These are phyloP conservation scores for Caiman crocodilus DNA, from an alignment of 2,797 vertebrate genomes.

Conservation along the genomic window DNA sequence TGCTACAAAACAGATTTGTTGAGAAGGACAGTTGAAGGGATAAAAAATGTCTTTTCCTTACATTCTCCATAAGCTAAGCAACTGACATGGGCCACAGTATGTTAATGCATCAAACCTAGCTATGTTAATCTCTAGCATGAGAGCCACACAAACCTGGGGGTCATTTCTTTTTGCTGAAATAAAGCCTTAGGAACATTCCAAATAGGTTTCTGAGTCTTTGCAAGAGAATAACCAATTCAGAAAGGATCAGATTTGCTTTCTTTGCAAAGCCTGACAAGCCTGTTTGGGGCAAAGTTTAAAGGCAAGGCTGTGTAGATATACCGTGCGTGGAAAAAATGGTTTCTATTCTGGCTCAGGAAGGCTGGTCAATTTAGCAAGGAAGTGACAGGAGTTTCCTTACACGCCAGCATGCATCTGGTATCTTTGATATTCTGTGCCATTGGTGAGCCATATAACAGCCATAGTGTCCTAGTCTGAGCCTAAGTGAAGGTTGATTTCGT, in stretches of 20 bases:
- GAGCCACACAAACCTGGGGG: slow-evolving; percentile 9
- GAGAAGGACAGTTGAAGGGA: slow-evolving; percentile 20
- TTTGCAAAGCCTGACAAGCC: background rate
- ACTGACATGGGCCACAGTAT: background rate
- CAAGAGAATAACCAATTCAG: slow-evolving; percentile 21
- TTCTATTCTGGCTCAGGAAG: background rate
- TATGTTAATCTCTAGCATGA: slow-evolving; percentile 45
- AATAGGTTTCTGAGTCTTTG: slow-evolving; percentile 1
- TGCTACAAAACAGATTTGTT: background rate
- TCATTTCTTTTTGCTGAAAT: background rate
- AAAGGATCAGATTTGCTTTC: slow-evolving; percentile 18
- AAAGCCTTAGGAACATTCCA: slow-evolving; percentile 5
- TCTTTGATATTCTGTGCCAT: background rate
- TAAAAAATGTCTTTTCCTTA: slow-evolving; percentile 31
- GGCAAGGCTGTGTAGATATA: fast-evolving
- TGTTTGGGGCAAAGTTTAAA: background rate
- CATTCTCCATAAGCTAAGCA: slow-evolving; percentile 13
- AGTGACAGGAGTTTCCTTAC: too few relatives aligned
- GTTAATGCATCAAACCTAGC: slow-evolving; percentile 31
- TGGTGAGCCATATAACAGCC: background rate
- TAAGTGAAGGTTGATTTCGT: background rate
- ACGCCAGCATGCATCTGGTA: background rate
- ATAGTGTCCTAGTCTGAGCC: background rate
- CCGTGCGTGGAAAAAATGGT: too few relatives aligned
- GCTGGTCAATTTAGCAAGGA: background rate